Conservation (phyloP, 2,113 vertebrate species). For the Brachirus orientalis region DNA sequence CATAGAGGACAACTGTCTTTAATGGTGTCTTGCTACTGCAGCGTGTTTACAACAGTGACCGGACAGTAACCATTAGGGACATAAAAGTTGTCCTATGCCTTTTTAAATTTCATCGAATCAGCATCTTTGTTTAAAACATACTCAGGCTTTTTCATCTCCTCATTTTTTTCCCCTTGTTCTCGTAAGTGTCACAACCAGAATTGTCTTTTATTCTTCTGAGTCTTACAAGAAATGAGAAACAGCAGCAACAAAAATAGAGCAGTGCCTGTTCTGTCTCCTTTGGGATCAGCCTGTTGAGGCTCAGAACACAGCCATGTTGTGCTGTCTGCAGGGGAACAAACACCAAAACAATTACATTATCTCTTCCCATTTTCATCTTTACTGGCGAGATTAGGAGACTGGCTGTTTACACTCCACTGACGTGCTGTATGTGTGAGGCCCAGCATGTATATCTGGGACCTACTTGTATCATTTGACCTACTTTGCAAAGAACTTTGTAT, state of each 20-base stretch:
- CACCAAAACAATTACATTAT: neutral
- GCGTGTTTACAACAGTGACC: too few species aligned
- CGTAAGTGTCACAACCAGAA: too few species aligned
- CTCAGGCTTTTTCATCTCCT: too few species aligned
- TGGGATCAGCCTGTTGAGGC: neutral
- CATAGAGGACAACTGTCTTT: too few species aligned
- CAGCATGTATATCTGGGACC: neutral
- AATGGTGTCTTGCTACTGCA: too few species aligned
- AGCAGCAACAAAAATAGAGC: conserved; percentile 22
- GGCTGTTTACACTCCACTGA: conserved; percentile 3
- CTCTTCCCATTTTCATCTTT: neutral
- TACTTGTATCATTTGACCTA: conserved; percentile 27
- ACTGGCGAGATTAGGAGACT: neutral
- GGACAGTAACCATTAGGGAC: too few species aligned
- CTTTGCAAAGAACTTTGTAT: conserved; percentile 18
- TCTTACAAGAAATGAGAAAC: too few species aligned
- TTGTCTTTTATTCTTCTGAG: too few species aligned
- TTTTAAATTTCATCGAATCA: too few species aligned
- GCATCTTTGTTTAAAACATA: too few species aligned
- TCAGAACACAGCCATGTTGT: neutral
- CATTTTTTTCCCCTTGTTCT: too few species aligned
- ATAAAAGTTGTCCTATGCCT: too few species aligned
- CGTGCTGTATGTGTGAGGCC: conserved; percentile 3
- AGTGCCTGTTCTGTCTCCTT: neutral
- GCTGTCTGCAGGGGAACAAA: neutral